Percentiles rank a stretch among this genome's conserved stretches.
Evolutionary conservation across 2,888 invertebrate genomes (phyloP).

Genomic region (Tachina lurida): DNA sequence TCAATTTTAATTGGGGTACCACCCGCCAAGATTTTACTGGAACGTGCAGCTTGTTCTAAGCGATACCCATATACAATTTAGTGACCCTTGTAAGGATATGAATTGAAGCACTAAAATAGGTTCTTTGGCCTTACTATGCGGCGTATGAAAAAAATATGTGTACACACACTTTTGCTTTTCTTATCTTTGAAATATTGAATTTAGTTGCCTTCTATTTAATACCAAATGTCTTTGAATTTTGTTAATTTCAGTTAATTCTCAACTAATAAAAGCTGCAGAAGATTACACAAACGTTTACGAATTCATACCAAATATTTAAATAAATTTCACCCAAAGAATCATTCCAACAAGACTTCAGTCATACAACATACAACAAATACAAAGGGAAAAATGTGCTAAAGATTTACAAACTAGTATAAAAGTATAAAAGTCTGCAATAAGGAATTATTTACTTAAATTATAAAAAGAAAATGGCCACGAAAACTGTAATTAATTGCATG

Average conservation of each 20-base stretch:
- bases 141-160: too few relatives aligned
- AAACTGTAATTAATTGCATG: constrained; percentile 73
- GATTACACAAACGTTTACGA: neutral
- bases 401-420: constrained; percentile 23
- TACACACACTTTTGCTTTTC: too few relatives aligned
- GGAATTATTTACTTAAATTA: constrained; percentile 19
- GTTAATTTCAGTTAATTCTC: constrained; percentile 36
- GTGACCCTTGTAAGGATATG: too few relatives aligned
- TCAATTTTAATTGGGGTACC: too few relatives aligned
- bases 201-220: neutral
- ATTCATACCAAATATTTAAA: constrained; percentile 44
- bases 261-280: neutral
- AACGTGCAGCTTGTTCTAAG: too few relatives aligned
- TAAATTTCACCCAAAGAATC: constrained; percentile 52
- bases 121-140: too few relatives aligned
- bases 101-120: too few relatives aligned
- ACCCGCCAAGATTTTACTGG: too few relatives aligned
- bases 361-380: constrained; percentile 25
- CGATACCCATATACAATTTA: too few relatives aligned
- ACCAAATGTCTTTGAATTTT: neutral
- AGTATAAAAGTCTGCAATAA: constrained; percentile 1
- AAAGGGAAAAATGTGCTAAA: constrained; percentile 29
- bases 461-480: constrained; percentile 72
- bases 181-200: neutral
- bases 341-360: constrained; percentile 27